These are phyloP conservation scores for Aurelia aurita complex sp. Pacific DNA, from an alignment of 30 jellyfish, hydroid and myxozoan species.

Conservation along the genomic window DNA sequence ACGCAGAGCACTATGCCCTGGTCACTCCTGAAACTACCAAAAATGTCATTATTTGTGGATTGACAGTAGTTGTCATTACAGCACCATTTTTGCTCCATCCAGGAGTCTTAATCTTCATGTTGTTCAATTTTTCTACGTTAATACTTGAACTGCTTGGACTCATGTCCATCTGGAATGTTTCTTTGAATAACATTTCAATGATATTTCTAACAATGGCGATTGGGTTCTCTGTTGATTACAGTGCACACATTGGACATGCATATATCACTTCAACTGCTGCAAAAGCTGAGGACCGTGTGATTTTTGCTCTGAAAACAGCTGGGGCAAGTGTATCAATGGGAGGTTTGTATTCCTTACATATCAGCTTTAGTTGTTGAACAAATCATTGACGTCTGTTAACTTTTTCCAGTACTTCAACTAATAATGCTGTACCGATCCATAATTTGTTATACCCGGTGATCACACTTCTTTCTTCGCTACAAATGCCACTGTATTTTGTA, in stretches of 20 bases:
- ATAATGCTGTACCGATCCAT: too few species aligned
- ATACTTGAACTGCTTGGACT: conserved; percentile 77
- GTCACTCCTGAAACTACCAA: conserved; percentile 59
- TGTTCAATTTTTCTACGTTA: conserved; percentile 59
- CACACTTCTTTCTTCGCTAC: too few species aligned
- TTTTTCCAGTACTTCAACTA: too few species aligned
- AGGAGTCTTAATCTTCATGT: conserved; percentile 60
- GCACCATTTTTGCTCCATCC: conserved; percentile 78
- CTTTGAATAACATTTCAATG: conserved; percentile 64
- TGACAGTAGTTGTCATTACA: conserved; percentile 70
- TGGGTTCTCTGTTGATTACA: conserved; percentile 70
- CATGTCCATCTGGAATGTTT: conserved; percentile 61
- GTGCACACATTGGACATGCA: conserved; percentile 76
- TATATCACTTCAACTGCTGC: conserved; percentile 45
- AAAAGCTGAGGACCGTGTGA: conserved; percentile 17
- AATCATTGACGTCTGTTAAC: too few species aligned
- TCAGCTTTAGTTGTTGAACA: too few species aligned
- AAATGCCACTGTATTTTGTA: too few species aligned
- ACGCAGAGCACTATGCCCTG: conserved; percentile 50
- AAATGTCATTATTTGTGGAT: conserved; percentile 58
- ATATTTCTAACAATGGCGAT: conserved; percentile 53
- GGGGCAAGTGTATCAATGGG: conserved; percentile 76
- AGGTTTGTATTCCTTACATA: conserved; percentile 15
- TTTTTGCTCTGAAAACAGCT: conserved; percentile 15
- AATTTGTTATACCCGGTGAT: too few species aligned